Evolutionary conservation across 1,140 invertebrate genomes (phyloP).

Genomic region (Habropoda laboriosa): DNA sequence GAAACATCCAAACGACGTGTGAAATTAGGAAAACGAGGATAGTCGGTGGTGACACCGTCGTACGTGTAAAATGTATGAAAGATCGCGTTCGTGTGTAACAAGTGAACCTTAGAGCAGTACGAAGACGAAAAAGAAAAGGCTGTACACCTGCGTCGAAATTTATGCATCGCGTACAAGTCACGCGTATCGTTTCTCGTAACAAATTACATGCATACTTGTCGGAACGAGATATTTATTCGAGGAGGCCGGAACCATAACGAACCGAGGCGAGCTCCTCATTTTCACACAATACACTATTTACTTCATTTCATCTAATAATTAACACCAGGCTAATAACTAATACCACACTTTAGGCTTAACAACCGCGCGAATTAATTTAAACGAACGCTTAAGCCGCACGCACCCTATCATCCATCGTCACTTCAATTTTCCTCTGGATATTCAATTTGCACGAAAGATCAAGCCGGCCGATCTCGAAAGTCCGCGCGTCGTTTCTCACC

Average conservation of each 20-base stretch:
- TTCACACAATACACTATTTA: slow-evolving; percentile 44
- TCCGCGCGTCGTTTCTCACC: not conserved
- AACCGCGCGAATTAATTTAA: slow-evolving; percentile 49
- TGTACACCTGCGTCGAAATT: slow-evolving; percentile 30
- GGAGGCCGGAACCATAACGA: slow-evolving; percentile 30
- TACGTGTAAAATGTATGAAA: not conserved
- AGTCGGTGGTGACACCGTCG: too few relatives aligned
- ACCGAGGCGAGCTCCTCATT: slow-evolving; percentile 19
- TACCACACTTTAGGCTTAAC: slow-evolving; percentile 21
- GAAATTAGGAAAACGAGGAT: not conserved
- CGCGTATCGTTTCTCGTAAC: slow-evolving; percentile 29
- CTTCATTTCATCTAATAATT: slow-evolving; percentile 46
- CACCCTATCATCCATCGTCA: slow-evolving; percentile 20
- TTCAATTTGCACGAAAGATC: slow-evolving; percentile 34
- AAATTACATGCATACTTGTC: slow-evolving; percentile 49
- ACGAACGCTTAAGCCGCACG: slow-evolving; percentile 30
- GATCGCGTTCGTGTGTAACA: not conserved
- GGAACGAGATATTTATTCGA: slow-evolving; percentile 41
- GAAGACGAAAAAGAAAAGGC: not conserved
- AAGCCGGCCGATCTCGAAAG: slow-evolving; percentile 5
- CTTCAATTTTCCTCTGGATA: slow-evolving; percentile 40
- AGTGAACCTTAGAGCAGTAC: not conserved
- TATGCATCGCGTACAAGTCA: slow-evolving; percentile 44
- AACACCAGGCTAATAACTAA: slow-evolving; percentile 45
- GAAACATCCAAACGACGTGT: too few relatives aligned